Conservation (phyloP, 2,797 vertebrate species). For the Poecilia picta region DNA sequence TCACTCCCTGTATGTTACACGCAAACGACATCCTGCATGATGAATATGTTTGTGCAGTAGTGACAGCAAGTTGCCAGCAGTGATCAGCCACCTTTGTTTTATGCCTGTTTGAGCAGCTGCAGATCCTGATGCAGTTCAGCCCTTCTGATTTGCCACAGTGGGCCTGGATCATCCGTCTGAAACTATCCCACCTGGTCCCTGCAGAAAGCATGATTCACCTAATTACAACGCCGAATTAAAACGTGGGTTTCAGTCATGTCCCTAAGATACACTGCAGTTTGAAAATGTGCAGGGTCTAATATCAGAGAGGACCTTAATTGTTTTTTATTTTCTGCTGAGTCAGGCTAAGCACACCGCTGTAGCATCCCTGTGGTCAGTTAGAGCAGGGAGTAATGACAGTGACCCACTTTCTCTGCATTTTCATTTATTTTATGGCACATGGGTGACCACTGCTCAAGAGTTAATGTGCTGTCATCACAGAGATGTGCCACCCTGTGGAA, state of each 20-base stretch:
- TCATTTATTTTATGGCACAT: constrained; percentile 71
- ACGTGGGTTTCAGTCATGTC: not conserved
- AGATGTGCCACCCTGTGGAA: constrained; percentile 62
- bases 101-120: constrained; percentile 84
- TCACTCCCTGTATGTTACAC: constrained; percentile 21
- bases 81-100: constrained; percentile 82
- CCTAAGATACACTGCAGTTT: not conserved
- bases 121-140: constrained; percentile 81
- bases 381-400: constrained; percentile 21
- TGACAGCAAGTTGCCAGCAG: constrained; percentile 35
- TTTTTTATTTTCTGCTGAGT: constrained; percentile 39
- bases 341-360: constrained; percentile 10
- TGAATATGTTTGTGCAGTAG: constrained; percentile 39
- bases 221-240: constrained; percentile 15
- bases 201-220: constrained; percentile 69
- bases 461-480: constrained; percentile 62
- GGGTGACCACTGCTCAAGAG: constrained; percentile 59
- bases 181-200: constrained; percentile 70
- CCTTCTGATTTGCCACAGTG: constrained; percentile 51
- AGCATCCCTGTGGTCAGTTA: constrained; percentile 16
- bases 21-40: not conserved
- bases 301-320: constrained; percentile 29
- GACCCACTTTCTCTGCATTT: constrained; percentile 61
- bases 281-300: not conserved
- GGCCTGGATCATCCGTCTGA: constrained; percentile 60